Percentiles rank a stretch among this genome's conserved stretches.
Evolutionary conservation across 2,888 invertebrate species (phyloP).

Genomic region (Phortica magna): DNA sequence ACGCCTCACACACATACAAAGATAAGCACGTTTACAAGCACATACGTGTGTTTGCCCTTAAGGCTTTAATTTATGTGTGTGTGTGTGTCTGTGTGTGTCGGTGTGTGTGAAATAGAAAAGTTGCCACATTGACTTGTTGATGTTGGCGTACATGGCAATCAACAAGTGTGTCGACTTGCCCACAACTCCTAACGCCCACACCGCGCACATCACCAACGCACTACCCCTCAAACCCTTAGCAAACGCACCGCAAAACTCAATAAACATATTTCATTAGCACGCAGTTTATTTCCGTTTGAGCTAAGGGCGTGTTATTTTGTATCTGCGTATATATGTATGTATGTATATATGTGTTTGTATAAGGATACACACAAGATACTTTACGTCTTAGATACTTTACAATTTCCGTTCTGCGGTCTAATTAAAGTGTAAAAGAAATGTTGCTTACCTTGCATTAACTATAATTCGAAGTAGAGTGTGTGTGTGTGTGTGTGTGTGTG

Average conservation of each 20-base stretch:
- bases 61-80: neutral
- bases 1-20: too few species aligned
- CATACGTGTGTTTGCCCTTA: neutral
- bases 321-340: neutral
- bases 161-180: neutral
- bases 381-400: slow-evolving; percentile 55
- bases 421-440: slow-evolving; percentile 69
- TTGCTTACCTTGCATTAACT: slow-evolving; percentile 47
- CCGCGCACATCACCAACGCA: too few species aligned
- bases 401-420: slow-evolving; percentile 72
- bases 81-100: neutral
- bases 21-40: neutral
- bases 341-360: neutral
- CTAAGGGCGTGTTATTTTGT: neutral
- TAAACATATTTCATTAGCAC: neutral
- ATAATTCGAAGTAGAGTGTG: neutral
- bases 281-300: neutral
- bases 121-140: neutral
- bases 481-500: slow-evolving; percentile 21
- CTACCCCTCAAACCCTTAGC: neutral
- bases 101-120: neutral
- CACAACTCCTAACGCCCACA: neutral
- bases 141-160: neutral
- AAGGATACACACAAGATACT: neutral
- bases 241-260: neutral